Evolutionary conservation across 2,797 vertebrate genomes (phyloP), one percentile per base, ranked within the genome.

Genomic region (Serranus cabrilla): DNA sequence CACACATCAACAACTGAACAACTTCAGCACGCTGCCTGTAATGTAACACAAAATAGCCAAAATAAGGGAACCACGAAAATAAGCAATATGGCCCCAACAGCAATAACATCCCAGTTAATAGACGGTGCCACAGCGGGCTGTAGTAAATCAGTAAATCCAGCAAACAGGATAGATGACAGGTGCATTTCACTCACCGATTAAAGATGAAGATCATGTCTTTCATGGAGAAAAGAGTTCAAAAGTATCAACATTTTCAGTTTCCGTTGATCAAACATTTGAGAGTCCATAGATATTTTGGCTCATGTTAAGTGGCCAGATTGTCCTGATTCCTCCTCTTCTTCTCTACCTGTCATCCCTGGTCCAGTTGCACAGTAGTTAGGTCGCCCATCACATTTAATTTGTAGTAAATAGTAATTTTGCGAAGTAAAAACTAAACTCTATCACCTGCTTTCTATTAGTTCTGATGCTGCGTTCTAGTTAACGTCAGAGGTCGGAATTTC

Each of bases 1-100:
- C 23, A 21, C 37, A 56, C 43, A 72, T 3, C 4, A 49, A 40
- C 17, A 14, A n/a, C 23, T 27, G n/a, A 34, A 31, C 21, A 40
- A 54, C 60, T 46, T 61, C 61, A 59, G 47, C 70, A 62, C 64
- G 58, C 52, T 55, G 51, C 51, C 52, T 46, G 27, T 21, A 37
- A 27, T 31, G 20, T 1, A 20, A 60, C 46, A 63, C 54, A 65
- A 59, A 76, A 37, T 64, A 68, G 16, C 21, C 45, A 54, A 51
- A 74, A 62, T 17, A 23, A 16, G 40, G 13, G n/a, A 71, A 71
- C 14, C 11, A 11, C 37, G 54, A 45, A 37, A 61, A 72, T 74
- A 60, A 52, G 16, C 27, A 70, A 50, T 60, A 27, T 14, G 75
- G 5, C 37, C 56, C 66, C 21, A 12, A 8, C 49, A 47, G 42